A percentile compares a stretch with the other conserved stretches of the same genome.
phyloP scores from a whole-genome alignment of 2,113 vertebrate species.

The Thryonomys swinderianus region DNA sequence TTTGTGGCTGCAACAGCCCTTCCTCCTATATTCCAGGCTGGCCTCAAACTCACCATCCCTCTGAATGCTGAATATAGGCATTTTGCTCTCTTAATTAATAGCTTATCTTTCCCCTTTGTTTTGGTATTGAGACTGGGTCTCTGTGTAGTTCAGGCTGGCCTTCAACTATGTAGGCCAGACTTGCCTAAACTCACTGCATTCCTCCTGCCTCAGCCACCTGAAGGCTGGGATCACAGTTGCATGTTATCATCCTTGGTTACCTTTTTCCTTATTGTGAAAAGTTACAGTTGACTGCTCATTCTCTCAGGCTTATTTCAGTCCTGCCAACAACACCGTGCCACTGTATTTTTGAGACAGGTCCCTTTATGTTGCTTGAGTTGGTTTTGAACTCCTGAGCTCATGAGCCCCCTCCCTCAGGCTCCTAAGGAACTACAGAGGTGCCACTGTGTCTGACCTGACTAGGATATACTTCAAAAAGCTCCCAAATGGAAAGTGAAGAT shows the following conservation, averaged over 20 bases:
- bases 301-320: not conserved
- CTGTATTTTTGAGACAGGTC: not conserved
- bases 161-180: not conserved
- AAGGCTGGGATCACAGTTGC: not conserved
- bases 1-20: not conserved
- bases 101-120: not conserved
- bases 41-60: not conserved
- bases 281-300: not conserved
- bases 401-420: not conserved
- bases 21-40: not conserved
- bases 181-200: not conserved
- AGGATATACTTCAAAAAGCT: constrained; percentile 18
- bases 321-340: not conserved
- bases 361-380: not conserved
- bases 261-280: not conserved
- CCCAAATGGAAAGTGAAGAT: constrained; percentile 21
- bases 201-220: not conserved
- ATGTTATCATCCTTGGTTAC: not conserved
- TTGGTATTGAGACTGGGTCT: not conserved
- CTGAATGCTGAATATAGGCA: not conserved
- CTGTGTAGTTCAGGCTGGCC: not conserved
- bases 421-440: not conserved
- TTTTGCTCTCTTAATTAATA: not conserved
- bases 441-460: not conserved
- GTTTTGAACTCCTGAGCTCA: not conserved